These are phyloP conservation scores for Aphaenogaster rudis DNA, from an alignment of 1,140 invertebrate species.

Conservation along the genomic window DNA sequence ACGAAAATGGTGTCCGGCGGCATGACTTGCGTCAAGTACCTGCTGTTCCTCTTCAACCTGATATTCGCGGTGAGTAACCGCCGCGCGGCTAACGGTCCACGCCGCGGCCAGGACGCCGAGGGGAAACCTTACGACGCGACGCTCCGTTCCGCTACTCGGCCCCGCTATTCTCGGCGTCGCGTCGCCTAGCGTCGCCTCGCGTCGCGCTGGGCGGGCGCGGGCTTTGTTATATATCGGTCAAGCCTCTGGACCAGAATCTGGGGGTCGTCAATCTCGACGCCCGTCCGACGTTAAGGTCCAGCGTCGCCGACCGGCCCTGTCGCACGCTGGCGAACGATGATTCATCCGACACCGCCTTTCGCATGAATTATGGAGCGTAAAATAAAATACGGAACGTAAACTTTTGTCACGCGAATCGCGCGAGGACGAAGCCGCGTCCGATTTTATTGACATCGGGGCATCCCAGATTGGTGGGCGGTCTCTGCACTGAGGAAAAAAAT, in stretches of 20 bases:
- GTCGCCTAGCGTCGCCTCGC: constrained; percentile 2
- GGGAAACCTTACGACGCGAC: neutral
- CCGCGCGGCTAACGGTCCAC: neutral
- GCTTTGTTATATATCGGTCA: constrained; percentile 50
- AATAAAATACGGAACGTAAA: too few relatives aligned
- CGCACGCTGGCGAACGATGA: neutral
- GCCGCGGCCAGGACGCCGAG: neutral
- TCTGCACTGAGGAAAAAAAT: too few relatives aligned
- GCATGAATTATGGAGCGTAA: neutral
- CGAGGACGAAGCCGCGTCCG: neutral
- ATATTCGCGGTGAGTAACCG: constrained; percentile 92
- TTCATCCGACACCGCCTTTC: neutral
- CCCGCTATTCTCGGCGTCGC: constrained; percentile 37
- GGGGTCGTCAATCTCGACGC: constrained; percentile 13
- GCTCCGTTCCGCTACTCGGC: neutral
- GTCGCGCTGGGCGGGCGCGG: neutral
- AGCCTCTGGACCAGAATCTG: neutral
- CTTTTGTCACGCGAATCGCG: neutral
- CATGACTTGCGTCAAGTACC: constrained; percentile 93
- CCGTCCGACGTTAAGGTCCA: neutral
- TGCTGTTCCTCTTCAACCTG: constrained; percentile 94
- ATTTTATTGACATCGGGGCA: neutral
- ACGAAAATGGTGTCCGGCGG: constrained; percentile 91
- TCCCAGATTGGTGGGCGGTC: too few relatives aligned
- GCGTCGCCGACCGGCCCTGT: neutral